These are phyloP conservation scores for Tautogolabrus adspersus DNA, from an alignment of 2,113 vertebrate genomes.

Conservation along the genomic window DNA sequence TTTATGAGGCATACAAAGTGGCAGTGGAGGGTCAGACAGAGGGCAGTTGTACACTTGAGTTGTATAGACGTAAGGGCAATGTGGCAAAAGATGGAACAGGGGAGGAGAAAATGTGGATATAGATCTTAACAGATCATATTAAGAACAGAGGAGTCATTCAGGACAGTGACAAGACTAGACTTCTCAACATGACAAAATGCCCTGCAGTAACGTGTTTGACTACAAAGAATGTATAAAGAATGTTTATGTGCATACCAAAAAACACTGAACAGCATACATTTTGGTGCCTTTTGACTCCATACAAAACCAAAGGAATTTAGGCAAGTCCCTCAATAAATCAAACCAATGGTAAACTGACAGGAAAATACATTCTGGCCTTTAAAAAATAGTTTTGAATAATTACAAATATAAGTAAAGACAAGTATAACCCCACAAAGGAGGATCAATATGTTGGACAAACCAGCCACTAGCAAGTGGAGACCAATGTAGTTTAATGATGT, in stretches of 20 bases:
- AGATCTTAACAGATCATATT: slow-evolving; percentile 58
- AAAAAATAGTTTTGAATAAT: neutral
- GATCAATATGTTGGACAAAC: neutral
- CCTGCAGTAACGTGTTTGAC: slow-evolving; percentile 18
- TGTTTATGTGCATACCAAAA: slow-evolving; percentile 28
- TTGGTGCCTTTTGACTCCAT: slow-evolving; percentile 1
- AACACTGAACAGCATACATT: neutral
- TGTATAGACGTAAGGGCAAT: slow-evolving; percentile 65
- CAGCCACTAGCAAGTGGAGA: neutral
- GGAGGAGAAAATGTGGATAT: slow-evolving; percentile 50
- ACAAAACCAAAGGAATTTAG: neutral
- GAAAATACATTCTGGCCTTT: no score
- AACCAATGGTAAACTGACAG: neutral
- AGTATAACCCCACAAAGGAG: neutral
- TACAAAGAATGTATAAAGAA: slow-evolving; percentile 12
- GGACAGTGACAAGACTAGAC: slow-evolving; percentile 41
- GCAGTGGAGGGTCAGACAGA: slow-evolving; percentile 72
- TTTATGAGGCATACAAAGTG: slow-evolving; percentile 78
- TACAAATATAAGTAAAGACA: neutral
- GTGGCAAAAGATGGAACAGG: slow-evolving; percentile 62
- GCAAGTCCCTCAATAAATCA: neutral
- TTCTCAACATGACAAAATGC: slow-evolving; percentile 46
- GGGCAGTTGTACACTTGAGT: slow-evolving; percentile 72
- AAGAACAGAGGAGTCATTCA: slow-evolving; percentile 70
- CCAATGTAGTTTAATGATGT: neutral